Evolutionary conservation across 1,140 invertebrate species (phyloP), one percentile per base, ranked within the genome.

Genomic region (Parapsyche elsis): DNA sequence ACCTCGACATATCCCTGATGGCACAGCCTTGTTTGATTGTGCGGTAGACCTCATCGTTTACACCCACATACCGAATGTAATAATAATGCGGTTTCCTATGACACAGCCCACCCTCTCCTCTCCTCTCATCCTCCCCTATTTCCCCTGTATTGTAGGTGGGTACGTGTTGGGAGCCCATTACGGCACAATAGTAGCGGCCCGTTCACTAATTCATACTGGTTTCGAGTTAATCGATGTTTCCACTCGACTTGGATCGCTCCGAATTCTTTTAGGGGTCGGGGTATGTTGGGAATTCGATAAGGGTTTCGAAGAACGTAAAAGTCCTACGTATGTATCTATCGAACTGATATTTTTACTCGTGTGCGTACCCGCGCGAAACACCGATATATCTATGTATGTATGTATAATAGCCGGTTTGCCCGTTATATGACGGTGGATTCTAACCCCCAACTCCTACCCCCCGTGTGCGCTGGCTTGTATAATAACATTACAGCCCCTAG

Each of bases 41-140:
- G 71, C 71, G 71, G 71, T 74, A 74, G 71, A 44, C 71, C 71
- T 74, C 45, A 19, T n/a, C 1, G 23, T 16, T 7, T 49, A 74
- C 45, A 46, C 71, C 26, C 14, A 30, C 67, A 26, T 45, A 30
- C 23, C 21, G 4, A 0, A n/a, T 46, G n/a, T 53, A 67, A 46
- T 75, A 49, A 75, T 75, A 75, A 75, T 75, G 73, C 49, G 73
- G 49, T 75, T 75, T 75, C 49, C 44, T 75, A 75, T 75, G 73
- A 75, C 73, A 75, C 5, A 7, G 30, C 30, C 30, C 30, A 7
- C 30, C 30, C 30, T 7, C 30, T 4, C 7, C 30, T 38, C 30
- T 38, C 7, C 30, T 7, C 1, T 7, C 30, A 38, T 7, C 30
- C 30, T 38, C 30, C 7, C 30, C 30, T 4, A 38, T 38, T 38